Evolutionary conservation across 2,113 vertebrate genomes (phyloP).

Genomic region (Etheostoma spectabile): DNA sequence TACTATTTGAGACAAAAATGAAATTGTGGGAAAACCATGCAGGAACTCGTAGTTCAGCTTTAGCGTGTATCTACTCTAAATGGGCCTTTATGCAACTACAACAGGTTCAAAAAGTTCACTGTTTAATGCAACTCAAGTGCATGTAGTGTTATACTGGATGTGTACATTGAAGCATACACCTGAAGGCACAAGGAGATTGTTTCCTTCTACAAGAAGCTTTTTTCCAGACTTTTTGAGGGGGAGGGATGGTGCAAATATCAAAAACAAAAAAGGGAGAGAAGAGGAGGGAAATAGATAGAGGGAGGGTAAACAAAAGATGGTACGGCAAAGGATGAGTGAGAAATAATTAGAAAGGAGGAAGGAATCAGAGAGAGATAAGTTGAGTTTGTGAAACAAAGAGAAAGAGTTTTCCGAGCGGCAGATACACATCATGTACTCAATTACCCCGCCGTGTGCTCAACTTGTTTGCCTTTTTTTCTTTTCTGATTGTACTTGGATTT

Average conservation of each 20-base stretch:
- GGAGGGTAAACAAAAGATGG: too few relatives aligned
- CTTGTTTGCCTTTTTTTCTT: neutral
- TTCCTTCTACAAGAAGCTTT: neutral
- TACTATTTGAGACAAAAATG: too few relatives aligned
- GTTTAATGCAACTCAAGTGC: too few relatives aligned
- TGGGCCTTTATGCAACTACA: too few relatives aligned
- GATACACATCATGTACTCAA: neutral
- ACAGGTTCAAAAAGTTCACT: too few relatives aligned
- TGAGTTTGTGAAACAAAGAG: neutral
- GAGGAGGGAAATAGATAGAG: neutral
- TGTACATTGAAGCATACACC: too few relatives aligned
- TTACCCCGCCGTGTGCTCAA: neutral
- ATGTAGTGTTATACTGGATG: neutral
- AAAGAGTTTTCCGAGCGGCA: neutral
- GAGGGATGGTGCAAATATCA: neutral
- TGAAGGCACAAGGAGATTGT: too few relatives aligned
- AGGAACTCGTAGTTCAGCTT: too few relatives aligned
- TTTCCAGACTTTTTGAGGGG: neutral
- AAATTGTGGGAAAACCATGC: too few relatives aligned
- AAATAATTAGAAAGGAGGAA: neutral
- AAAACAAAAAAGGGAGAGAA: neutral
- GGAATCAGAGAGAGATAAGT: neutral
- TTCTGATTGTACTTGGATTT: too few relatives aligned
- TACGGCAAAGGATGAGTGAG: neutral
- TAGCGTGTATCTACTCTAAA: too few relatives aligned